Conservation (phyloP, 2,888 invertebrate species). For the Orchesella flavescens region DNA sequence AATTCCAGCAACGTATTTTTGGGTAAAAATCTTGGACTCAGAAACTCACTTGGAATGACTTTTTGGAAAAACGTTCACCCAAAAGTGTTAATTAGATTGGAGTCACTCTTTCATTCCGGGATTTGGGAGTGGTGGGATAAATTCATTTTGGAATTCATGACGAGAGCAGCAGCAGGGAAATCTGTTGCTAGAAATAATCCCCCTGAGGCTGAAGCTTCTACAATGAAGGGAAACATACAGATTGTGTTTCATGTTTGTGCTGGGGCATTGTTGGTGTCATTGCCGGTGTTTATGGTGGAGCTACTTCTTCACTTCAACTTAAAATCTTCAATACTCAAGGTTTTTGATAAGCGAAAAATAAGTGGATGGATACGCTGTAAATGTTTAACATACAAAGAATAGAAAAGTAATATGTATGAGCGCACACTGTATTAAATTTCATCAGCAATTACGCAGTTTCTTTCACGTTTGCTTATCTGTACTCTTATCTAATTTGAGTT, state of each 20-base stretch:
- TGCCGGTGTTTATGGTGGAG: background rate
- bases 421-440: too few species aligned
- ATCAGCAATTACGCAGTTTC: too few species aligned
- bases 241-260: background rate
- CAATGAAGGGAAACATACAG: conserved; percentile 15
- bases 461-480: too few species aligned
- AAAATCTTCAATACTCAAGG: too few species aligned
- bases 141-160: background rate
- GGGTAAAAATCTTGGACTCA: background rate
- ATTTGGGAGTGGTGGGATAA: background rate
- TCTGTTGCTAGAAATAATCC: background rate
- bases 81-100: background rate
- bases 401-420: too few species aligned
- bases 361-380: too few species aligned
- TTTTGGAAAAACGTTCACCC: conserved; percentile 6
- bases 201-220: background rate
- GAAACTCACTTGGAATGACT: background rate
- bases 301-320: too few species aligned
- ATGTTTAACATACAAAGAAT: too few species aligned
- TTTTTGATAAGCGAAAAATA: too few species aligned
- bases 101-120: background rate
- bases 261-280: background rate
- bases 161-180: background rate
- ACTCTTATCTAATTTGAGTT: too few species aligned
- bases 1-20: background rate